Conservation (phyloP, 2,113 vertebrate species). For the Pluvialis apricaria region DNA sequence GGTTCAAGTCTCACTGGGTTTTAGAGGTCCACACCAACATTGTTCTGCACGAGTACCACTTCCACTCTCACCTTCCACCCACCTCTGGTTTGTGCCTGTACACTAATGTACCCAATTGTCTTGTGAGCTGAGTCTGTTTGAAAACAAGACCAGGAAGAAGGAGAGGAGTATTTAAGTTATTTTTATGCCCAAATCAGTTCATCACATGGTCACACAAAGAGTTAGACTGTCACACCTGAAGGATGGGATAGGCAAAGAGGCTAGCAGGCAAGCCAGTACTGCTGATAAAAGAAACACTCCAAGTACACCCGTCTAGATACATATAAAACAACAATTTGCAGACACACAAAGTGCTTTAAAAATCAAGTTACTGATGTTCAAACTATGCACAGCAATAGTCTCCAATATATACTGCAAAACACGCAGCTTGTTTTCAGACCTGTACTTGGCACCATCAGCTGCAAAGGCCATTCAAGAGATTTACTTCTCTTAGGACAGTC, state of each 20-base stretch:
- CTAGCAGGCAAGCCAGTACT: neutral
- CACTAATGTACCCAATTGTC: neutral
- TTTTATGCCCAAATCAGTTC: neutral
- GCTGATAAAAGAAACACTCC: neutral
- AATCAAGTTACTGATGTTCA: neutral
- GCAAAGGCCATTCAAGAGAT: constrained; percentile 6
- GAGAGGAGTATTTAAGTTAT: neutral
- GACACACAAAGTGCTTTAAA: neutral
- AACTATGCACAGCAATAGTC: neutral
- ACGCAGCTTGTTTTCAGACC: neutral
- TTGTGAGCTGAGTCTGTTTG: neutral
- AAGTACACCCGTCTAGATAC: neutral
- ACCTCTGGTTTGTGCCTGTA: neutral
- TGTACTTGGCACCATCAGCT: neutral
- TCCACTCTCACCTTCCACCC: neutral
- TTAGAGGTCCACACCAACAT: neutral
- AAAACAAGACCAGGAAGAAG: neutral
- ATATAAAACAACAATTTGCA: neutral
- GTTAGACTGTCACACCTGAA: neutral
- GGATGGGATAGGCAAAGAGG: neutral
- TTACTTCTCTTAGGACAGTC: constrained; percentile 40
- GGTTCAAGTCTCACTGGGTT: too few species aligned
- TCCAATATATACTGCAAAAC: neutral
- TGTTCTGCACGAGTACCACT: neutral
- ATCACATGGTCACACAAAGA: neutral